Conservation (phyloP, 2,888 invertebrate genomes). For the Hylaea fasciaria region DNA sequence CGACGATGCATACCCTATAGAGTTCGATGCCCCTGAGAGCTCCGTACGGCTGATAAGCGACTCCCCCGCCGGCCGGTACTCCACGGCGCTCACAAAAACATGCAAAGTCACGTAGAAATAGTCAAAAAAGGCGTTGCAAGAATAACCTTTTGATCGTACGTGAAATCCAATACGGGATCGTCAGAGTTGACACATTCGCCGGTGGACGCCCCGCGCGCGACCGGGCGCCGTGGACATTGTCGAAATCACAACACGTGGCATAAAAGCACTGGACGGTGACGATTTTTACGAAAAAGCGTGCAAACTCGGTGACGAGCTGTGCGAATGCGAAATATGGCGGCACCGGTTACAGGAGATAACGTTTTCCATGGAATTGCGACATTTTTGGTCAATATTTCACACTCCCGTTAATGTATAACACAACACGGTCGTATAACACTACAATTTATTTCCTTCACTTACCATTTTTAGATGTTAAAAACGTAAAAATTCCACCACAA, state of each 20-base stretch:
- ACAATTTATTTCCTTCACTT: conserved; percentile 76
- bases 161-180: conserved; percentile 82
- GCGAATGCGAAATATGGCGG: conserved; percentile 85
- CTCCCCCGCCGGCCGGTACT: conserved; percentile 29
- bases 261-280: conserved; percentile 82
- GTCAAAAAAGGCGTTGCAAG: conserved; percentile 81
- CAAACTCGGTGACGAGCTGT: conserved; percentile 76
- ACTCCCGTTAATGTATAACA: conserved; percentile 58
- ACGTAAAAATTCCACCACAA: conserved; percentile 83
- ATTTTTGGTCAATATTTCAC: conserved; percentile 52
- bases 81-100: conserved; percentile 27
- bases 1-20: conserved; percentile 71
- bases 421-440: conserved; percentile 67
- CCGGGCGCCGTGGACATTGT: conserved; percentile 45
- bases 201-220: conserved; percentile 43
- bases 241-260: conserved; percentile 80
- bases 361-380: conserved; percentile 64
- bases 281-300: conserved; percentile 79
- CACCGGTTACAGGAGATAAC: conserved; percentile 74
- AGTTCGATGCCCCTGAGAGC: conserved; percentile 77
- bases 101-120: conserved; percentile 39
- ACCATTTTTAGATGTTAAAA: conserved; percentile 84
- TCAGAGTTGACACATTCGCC: conserved; percentile 46
- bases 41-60: conserved; percentile 59
- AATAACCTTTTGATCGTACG: conserved; percentile 75